Conservation (phyloP, 2,113 vertebrate species). For the Mormyrus lacerda region DNA sequence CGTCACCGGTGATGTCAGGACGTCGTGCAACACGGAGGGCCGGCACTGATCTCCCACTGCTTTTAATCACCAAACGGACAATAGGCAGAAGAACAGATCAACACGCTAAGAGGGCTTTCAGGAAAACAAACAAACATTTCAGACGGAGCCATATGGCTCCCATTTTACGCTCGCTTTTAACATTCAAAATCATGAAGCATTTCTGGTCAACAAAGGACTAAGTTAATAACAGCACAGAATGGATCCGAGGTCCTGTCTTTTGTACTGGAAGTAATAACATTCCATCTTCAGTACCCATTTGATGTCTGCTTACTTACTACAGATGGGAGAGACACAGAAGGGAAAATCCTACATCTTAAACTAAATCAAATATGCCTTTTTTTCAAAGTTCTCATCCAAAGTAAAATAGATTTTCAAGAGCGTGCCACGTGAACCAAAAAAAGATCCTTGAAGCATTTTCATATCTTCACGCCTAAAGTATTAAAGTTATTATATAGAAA, state of each 20-base stretch:
- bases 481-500: conserved; percentile 16
- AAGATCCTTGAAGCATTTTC: not conserved
- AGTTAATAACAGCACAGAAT: conserved; percentile 5
- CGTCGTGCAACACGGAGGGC: not conserved
- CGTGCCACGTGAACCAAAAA: not conserved
- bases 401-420: conserved; percentile 4
- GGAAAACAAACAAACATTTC: not conserved
- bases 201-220: conserved; percentile 12
- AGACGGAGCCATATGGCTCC: not conserved
- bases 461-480: conserved; percentile 9
- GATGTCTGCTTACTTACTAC: not conserved
- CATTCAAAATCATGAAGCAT: conserved; percentile 3
- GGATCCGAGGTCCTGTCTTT: not conserved
- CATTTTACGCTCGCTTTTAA: conserved; percentile 8
- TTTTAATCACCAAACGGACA: not conserved
- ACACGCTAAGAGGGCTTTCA: not conserved
- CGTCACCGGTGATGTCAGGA: not conserved
- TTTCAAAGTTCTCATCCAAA: conserved; percentile 6
- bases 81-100: not conserved
- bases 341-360: conserved; percentile 8
- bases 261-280: conserved; percentile 14
- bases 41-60: not conserved
- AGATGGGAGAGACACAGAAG: not conserved
- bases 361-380: conserved; percentile 6
- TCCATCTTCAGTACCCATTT: not conserved